phyloP scores from a whole-genome alignment of 1,140 invertebrate genomes.

The Phocides pigmalion region DNA sequence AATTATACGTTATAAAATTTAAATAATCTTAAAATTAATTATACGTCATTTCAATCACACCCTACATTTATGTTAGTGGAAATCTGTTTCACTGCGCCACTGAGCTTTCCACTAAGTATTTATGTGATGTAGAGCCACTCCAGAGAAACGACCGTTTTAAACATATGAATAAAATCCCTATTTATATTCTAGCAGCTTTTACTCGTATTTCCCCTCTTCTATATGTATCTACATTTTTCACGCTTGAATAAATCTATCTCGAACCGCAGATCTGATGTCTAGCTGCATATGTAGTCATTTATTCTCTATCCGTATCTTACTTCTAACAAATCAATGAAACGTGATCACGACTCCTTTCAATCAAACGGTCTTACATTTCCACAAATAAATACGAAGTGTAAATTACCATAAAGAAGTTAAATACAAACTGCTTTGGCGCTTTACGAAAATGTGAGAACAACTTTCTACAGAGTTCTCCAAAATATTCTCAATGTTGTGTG shows the following conservation, averaged over 20 bases:
- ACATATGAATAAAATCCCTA: slow-evolving; percentile 35
- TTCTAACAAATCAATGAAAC: slow-evolving; percentile 3
- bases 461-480: too few relatives aligned
- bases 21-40: not conserved
- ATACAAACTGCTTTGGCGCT: too few relatives aligned
- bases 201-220: slow-evolving; percentile 30
- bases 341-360: not conserved
- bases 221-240: slow-evolving; percentile 37
- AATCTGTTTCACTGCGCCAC: slow-evolving; percentile 4
- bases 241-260: slow-evolving; percentile 36
- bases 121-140: slow-evolving; percentile 31
- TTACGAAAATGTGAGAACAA: too few relatives aligned
- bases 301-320: slow-evolving; percentile 6
- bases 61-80: not conserved
- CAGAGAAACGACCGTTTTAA: slow-evolving; percentile 32
- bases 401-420: too few relatives aligned
- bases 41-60: not conserved
- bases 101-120: slow-evolving; percentile 18
- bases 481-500: too few relatives aligned
- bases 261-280: slow-evolving; percentile 15
- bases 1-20: too few relatives aligned
- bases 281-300: slow-evolving; percentile 11
- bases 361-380: too few relatives aligned
- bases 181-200: slow-evolving; percentile 37
- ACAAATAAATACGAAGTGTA: too few relatives aligned